Base-by-base conservation (phyloP, 2,113 vertebrate species). In the Lagenorhynchus albirostris region DNA sequence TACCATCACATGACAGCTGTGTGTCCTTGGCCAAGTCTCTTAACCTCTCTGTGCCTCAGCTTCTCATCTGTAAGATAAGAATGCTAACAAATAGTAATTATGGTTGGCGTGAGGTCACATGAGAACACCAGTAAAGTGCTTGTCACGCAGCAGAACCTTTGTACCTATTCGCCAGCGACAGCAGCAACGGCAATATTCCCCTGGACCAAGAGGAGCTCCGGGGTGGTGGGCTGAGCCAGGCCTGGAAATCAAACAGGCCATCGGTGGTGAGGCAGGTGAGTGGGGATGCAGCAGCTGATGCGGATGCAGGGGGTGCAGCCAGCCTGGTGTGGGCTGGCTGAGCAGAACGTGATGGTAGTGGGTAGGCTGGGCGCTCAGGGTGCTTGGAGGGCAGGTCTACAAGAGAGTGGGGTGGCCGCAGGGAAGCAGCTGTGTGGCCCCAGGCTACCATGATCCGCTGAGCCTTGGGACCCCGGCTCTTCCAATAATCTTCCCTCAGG, bases 331-430 rank as follows among this genome's bases (percentile, higher is more conserved):
- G 12, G 41, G 41, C 70, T 21, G 9, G 17, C 18, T 41, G 36
- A 55, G 77, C 31, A 13, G n/a, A 4, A 65, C 25, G 7, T 5
- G 31, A 29, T 4, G n/a, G 50, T 25, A 6, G 41, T 5, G 6
- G 21, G 71, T 1, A 13, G n/a, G 12, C 7, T 14, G 58, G 10
- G 9, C 0, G 1, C 14, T 58, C 58, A 15, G 58, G 1, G 41
- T 21, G 33, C 20, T 53, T 53, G 15, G 53, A 53, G 15, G 53
- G 15, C 53, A 33, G 79, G 14, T 50, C 31, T 67, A 3, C 63
- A 58, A 21, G 63, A 60, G 47, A 38, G 10, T 21, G 12, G 5
- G 12, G 68, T 0, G 11, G 44, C 26, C 9, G 3, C 13, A 2
- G n/a, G 74, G 58, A 47, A 79, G 80, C 74, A 53, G 53, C 15